Evolutionary conservation across 2,888 invertebrate genomes (phyloP).

Genomic region (Agonopterix heracliana): DNA sequence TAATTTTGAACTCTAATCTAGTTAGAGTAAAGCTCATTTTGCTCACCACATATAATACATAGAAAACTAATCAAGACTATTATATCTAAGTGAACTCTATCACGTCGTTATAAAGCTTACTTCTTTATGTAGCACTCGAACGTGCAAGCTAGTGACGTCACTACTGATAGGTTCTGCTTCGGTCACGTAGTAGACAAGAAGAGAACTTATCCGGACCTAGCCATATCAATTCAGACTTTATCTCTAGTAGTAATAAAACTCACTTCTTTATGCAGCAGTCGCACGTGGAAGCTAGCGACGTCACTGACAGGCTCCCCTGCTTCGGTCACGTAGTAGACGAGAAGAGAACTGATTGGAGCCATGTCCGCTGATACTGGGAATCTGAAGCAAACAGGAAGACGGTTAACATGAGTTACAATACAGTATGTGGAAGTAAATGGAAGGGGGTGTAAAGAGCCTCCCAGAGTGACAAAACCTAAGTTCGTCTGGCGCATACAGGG

Average conservation of each 20-base stretch:
- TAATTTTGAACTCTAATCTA: too few relatives aligned
- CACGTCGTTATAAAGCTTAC: conserved; percentile 37
- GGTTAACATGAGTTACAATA: neutral
- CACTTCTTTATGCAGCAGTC: conserved; percentile 78
- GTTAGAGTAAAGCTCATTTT: too few relatives aligned
- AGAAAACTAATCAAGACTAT: too few relatives aligned
- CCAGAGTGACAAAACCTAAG: too few relatives aligned
- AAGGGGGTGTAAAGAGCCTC: too few relatives aligned
- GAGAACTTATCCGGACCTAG: too few relatives aligned
- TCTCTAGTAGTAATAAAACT: conserved; percentile 14
- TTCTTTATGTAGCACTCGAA: conserved; percentile 77
- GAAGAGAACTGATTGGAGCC: conserved; percentile 80
- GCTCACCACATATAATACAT: too few relatives aligned
- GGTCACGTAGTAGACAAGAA: conserved; percentile 80
- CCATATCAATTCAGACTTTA: too few relatives aligned
- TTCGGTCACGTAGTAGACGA: conserved; percentile 81
- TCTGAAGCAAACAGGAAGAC: conserved; percentile 40
- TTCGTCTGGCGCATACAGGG: too few relatives aligned
- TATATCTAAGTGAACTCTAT: neutral
- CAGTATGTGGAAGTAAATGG: too few relatives aligned
- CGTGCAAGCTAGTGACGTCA: conserved; percentile 80
- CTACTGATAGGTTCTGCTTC: conserved; percentile 80
- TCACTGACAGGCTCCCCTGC: conserved; percentile 81
- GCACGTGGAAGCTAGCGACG: conserved; percentile 79
- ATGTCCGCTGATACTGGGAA: conserved; percentile 80